These are phyloP conservation scores for Daphoenositta chrysoptera DNA, from an alignment of 2,113 vertebrate species.

Conservation along the genomic window DNA sequence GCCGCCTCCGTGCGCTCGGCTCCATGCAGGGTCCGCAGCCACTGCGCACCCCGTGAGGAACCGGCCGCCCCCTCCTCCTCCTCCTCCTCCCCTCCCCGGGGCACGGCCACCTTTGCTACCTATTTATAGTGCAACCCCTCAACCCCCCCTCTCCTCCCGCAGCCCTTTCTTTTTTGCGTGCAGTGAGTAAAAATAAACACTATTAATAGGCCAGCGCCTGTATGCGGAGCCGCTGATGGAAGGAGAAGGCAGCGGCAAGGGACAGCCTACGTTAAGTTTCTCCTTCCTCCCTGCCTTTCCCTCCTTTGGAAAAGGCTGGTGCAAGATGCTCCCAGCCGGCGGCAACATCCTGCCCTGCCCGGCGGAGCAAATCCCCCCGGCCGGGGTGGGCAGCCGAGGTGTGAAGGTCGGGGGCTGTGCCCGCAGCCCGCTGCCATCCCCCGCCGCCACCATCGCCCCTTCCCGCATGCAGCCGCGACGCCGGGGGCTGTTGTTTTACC, in stretches of 20 bases:
- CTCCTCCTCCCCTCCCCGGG: not conserved
- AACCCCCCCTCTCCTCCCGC: not conserved
- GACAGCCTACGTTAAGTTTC: slow-evolving; percentile 15
- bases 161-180: slow-evolving; percentile 4
- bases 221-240: not conserved
- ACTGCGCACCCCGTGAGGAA: not conserved
- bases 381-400: not conserved
- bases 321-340: not conserved
- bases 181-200: slow-evolving; percentile 43
- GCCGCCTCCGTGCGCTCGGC: not conserved
- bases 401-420: not conserved
- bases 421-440: not conserved
- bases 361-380: not conserved
- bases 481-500: not conserved
- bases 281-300: not conserved
- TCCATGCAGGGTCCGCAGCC: not conserved
- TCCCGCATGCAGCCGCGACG: not conserved
- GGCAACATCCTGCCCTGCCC: not conserved
- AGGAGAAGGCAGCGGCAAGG: not conserved
- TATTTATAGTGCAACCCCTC: not conserved
- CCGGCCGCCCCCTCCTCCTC: not conserved
- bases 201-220: slow-evolving; percentile 11
- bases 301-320: not conserved
- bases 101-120: not conserved
- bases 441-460: not conserved